Percentiles rank a stretch among this genome's conserved stretches.
Evolutionary conservation across 2,113 vertebrate genomes (phyloP).

Genomic region (Dendrocopos noguchii): DNA sequence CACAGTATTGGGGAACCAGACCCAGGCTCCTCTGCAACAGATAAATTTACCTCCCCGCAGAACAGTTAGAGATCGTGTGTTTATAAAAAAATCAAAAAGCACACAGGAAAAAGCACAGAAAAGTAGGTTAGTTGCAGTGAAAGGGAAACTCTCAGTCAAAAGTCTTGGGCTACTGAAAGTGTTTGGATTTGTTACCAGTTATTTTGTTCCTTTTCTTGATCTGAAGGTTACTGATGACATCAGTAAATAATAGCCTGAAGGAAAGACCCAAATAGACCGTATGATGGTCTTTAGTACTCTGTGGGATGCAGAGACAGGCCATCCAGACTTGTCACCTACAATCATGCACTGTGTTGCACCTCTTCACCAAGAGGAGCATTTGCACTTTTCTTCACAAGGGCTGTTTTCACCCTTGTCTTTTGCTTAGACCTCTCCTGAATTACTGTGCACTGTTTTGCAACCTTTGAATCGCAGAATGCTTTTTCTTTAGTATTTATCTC

Average conservation of each 20-base stretch:
- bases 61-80: neutral
- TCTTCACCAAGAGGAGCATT: neutral
- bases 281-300: neutral
- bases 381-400: neutral
- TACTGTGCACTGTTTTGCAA: neutral
- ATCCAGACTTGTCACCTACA: neutral
- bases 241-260: neutral
- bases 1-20: neutral
- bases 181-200: neutral
- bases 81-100: neutral
- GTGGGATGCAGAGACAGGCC: neutral
- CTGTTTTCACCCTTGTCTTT: neutral
- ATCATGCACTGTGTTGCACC: neutral
- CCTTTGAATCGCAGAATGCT: neutral
- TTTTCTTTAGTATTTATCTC: neutral
- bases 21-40: neutral
- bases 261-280: neutral
- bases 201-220: neutral
- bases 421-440: neutral
- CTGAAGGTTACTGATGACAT: neutral
- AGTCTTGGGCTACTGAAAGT: neutral
- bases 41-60: neutral
- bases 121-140: neutral
- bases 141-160: slow-evolving; percentile 9
- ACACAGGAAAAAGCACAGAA: neutral